Conservation (phyloP, 2,797 vertebrate genomes). For the Mus spretus region DNA sequence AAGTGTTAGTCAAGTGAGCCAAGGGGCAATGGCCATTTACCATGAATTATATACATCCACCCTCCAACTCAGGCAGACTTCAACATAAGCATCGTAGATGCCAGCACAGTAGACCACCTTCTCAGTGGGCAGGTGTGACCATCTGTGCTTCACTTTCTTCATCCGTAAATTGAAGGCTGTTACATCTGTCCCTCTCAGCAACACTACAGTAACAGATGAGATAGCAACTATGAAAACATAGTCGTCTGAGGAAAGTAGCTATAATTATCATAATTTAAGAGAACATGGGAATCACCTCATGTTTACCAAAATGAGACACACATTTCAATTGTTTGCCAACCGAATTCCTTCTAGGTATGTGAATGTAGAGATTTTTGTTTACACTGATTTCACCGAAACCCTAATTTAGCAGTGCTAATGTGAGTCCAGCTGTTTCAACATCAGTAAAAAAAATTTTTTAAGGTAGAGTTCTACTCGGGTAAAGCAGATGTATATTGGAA, state of each 20-base stretch:
- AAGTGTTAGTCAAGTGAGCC: rapidly evolving
- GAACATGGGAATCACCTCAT: constrained; percentile 55
- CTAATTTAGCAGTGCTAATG: constrained; percentile 60
- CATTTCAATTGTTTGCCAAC: constrained; percentile 35
- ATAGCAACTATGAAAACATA: constrained; percentile 7
- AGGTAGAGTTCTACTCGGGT: not conserved
- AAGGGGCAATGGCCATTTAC: not conserved
- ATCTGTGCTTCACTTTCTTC: constrained; percentile 34
- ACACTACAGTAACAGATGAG: constrained; percentile 59
- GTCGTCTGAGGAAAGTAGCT: constrained; percentile 56
- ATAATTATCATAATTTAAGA: constrained; percentile 63
- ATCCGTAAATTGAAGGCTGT: constrained; percentile 72
- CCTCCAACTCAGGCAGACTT: not conserved
- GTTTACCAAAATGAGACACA: constrained; percentile 59
- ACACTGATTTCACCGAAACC: constrained; percentile 52
- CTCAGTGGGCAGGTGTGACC: not conserved
- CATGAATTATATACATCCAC: not conserved
- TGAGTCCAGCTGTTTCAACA: constrained; percentile 50
- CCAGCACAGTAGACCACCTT: not conserved
- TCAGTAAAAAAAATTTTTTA: not conserved
- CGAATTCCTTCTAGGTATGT: constrained; percentile 41
- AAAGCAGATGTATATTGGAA: constrained; percentile 47
- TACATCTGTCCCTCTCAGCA: constrained; percentile 54
- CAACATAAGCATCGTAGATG: not conserved
- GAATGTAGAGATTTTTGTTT: constrained; percentile 61